Conservation (phyloP, 2,113 vertebrate species). For the Aldabrachelys gigantea region DNA sequence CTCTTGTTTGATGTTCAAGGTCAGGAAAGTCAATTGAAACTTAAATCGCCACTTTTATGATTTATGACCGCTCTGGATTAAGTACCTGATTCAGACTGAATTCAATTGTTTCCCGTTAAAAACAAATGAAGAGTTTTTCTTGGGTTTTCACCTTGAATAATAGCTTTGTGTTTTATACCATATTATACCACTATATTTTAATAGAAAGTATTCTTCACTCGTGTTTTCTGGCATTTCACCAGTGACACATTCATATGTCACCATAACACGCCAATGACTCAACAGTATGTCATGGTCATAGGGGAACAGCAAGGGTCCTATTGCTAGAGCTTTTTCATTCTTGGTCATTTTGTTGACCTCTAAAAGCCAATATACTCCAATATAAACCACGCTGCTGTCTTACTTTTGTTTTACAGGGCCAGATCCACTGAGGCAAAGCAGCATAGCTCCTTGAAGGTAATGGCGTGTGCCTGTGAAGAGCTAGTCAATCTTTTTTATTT, state of each 20-base stretch:
- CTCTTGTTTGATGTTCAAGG: slow-evolving; percentile 67
- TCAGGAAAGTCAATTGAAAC: slow-evolving; percentile 83
- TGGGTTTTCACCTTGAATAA: slow-evolving; percentile 71
- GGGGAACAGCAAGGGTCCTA: background rate
- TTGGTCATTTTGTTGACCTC: background rate
- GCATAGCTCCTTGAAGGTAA: slow-evolving; percentile 19
- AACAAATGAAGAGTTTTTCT: slow-evolving; percentile 63
- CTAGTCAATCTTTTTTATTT: background rate
- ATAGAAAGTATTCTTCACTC: slow-evolving; percentile 45
- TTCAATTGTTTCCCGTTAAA: slow-evolving; percentile 70
- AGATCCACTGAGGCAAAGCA: slow-evolving; percentile 48
- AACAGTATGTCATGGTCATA: background rate
- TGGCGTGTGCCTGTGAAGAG: background rate
- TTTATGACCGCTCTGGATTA: slow-evolving; percentile 80
- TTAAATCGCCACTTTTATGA: slow-evolving; percentile 81
- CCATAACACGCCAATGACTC: background rate
- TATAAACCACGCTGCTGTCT: background rate
- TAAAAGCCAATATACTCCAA: slow-evolving; percentile 13
- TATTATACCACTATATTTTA: slow-evolving; percentile 52
- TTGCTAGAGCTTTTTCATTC: background rate
- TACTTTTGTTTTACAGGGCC: slow-evolving; percentile 3
- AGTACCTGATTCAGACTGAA: slow-evolving; percentile 72
- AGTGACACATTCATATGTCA: background rate
- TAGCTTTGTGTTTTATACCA: slow-evolving; percentile 44
- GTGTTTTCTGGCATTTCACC: slow-evolving; percentile 7